Conservation (phyloP, 2,113 vertebrate species). For the Stegostoma tigrinum region DNA sequence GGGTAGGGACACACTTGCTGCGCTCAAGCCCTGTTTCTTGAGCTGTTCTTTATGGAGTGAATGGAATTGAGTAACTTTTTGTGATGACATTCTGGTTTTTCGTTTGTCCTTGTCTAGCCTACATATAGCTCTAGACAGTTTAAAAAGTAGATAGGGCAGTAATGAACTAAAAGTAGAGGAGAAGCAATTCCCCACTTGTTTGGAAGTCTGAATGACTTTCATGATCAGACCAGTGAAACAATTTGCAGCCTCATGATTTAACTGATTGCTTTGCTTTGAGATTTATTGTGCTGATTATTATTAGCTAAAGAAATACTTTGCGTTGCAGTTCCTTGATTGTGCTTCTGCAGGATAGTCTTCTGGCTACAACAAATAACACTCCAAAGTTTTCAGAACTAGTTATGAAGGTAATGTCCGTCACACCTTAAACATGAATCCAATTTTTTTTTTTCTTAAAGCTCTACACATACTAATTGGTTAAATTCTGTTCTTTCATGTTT, state of each 20-base stretch:
- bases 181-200: neutral
- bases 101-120: neutral
- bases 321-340: constrained; percentile 79
- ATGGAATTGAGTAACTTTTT: neutral
- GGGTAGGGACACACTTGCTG: too few species aligned
- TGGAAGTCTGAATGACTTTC: neutral
- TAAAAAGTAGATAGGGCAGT: neutral
- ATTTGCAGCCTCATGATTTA: neutral
- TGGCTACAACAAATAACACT: constrained; percentile 72
- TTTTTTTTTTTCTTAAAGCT: neutral
- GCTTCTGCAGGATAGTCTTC: constrained; percentile 87
- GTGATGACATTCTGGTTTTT: neutral
- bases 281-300: neutral
- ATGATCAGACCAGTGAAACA: neutral
- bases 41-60: neutral
- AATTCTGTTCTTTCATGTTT: constrained; percentile 36
- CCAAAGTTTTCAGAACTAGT: constrained; percentile 90
- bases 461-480: neutral
- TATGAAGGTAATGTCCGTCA: constrained; percentile 75
- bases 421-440: neutral
- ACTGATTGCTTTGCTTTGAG: neutral
- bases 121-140: neutral
- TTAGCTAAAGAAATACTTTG: constrained; percentile 29
- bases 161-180: neutral
- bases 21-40: neutral